A percentile compares a stretch with the other conserved stretches of the same genome.
These are phyloP conservation scores for Amphipyra berbera DNA, from an alignment of 2,888 invertebrate species.

Conservation along the genomic window DNA sequence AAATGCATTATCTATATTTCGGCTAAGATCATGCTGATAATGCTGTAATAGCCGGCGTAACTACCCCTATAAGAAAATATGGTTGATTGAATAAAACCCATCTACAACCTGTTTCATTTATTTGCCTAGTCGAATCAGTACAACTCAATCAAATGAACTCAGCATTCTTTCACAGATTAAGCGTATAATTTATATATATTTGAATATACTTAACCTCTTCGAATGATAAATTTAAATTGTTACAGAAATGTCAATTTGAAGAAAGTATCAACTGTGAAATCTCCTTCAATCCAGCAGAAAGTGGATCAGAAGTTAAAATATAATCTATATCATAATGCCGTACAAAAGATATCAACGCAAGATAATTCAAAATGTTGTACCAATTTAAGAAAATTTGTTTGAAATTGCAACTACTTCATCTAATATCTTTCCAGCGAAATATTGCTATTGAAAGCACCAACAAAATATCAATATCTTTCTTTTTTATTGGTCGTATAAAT, in stretches of 20 bases:
- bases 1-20: no score
- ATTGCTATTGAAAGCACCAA: constrained; percentile 9
- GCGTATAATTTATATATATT: no score
- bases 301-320: constrained; percentile 13
- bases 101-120: no score
- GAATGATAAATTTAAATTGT: background rate
- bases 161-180: no score
- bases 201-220: no score
- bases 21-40: no score
- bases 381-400: constrained; percentile 34
- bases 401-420: constrained; percentile 4
- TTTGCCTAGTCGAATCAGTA: no score
- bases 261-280: constrained; percentile 26
- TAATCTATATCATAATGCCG: constrained; percentile 31
- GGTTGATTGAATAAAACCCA: no score
- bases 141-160: no score
- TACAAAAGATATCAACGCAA: constrained; percentile 69
- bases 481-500: constrained; percentile 17
- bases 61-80: no score
- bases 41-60: no score
- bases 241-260: constrained; percentile 6
- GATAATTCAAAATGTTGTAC: constrained; percentile 12
- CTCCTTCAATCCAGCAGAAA: constrained; percentile 12
- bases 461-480: constrained; percentile 5
- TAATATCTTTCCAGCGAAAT: constrained; percentile 3